A percentile compares a stretch with the other conserved stretches of the same genome.
Conservation (phyloP, 1,140 invertebrate species). For the Drosophila repletoides region DNA sequence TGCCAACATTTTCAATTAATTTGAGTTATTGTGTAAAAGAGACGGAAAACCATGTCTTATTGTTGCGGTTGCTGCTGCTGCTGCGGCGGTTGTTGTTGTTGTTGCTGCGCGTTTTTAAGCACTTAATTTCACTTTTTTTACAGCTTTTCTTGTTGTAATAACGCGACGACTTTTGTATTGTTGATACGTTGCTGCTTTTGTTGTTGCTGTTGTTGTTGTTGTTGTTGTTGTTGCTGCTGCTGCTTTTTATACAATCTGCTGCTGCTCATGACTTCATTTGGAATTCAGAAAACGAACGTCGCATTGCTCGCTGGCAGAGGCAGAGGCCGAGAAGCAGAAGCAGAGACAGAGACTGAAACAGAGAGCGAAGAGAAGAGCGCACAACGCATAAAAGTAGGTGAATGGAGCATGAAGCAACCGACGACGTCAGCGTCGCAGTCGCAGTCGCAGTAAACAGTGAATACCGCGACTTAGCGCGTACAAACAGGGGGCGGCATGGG, state of each 20-base stretch:
- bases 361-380: constrained; percentile 64
- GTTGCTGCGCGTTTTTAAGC: constrained; percentile 48
- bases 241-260: constrained; percentile 60
- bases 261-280: constrained; percentile 77
- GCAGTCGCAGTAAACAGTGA: constrained; percentile 18
- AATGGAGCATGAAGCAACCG: constrained; percentile 75
- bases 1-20: constrained; percentile 78
- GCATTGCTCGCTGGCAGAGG: constrained; percentile 29
- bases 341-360: constrained; percentile 18
- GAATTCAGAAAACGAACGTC: constrained; percentile 80
- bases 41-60: constrained; percentile 70
- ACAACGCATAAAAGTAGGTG: constrained; percentile 78
- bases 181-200: constrained; percentile 26
- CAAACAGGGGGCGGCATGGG: constrained; percentile 3
- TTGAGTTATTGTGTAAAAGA: constrained; percentile 78
- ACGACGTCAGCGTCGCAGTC: constrained; percentile 10
- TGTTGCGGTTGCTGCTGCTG: constrained; percentile 40
- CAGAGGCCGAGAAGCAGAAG: constrained; percentile 18
- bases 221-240: constrained; percentile 30
- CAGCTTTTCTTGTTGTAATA: constrained; percentile 63
- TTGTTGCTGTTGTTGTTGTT: constrained; percentile 34
- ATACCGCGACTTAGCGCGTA: constrained; percentile 16
- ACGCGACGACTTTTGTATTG: constrained; percentile 62
- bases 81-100: constrained; percentile 24
- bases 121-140: constrained; percentile 79